phyloP scores from a whole-genome alignment of 1,140 invertebrate genomes.

The Nymphalis io region DNA sequence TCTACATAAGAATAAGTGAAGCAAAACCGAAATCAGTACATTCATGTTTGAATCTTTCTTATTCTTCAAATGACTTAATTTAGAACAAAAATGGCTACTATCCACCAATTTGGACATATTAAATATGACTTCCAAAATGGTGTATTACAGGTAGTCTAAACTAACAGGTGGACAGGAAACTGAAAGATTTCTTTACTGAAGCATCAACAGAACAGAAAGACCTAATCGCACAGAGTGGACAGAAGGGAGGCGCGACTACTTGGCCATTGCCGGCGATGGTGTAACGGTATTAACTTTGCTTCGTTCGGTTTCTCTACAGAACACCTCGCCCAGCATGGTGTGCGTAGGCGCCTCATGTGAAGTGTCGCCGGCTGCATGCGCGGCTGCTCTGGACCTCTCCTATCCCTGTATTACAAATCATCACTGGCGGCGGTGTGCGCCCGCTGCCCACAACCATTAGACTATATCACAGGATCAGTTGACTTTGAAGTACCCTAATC shows the following conservation, averaged over 20 bases:
- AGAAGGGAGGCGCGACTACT: conserved; percentile 79
- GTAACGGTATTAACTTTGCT: conserved; percentile 79
- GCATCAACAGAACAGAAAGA: conserved; percentile 78
- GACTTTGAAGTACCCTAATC: conserved; percentile 15
- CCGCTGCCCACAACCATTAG: conserved; percentile 28
- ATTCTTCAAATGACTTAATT: conserved; percentile 40
- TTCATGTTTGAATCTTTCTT: conserved; percentile 41
- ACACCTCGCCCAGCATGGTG: conserved; percentile 88
- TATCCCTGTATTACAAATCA: conserved; percentile 76
- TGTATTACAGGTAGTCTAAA: conserved; percentile 48
- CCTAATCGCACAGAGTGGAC: conserved; percentile 77
- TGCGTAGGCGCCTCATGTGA: conserved; percentile 86
- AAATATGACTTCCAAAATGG: conserved; percentile 41
- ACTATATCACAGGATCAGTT: conserved; percentile 13
- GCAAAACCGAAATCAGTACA: conserved; percentile 41
- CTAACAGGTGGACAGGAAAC: conserved; percentile 67
- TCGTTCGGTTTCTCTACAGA: conserved; percentile 78
- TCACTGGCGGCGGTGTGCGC: conserved; percentile 65
- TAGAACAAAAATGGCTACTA: conserved; percentile 16
- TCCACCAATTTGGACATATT: conserved; percentile 41
- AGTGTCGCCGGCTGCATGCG: conserved; percentile 67
- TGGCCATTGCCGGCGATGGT: conserved; percentile 74
- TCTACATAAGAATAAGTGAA: conserved; percentile 57
- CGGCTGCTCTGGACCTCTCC: conserved; percentile 66
- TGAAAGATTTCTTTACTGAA: conserved; percentile 60